Evolutionary conservation across 1,140 invertebrate genomes (phyloP).

Genomic region (Paralvinella palmiformis): DNA sequence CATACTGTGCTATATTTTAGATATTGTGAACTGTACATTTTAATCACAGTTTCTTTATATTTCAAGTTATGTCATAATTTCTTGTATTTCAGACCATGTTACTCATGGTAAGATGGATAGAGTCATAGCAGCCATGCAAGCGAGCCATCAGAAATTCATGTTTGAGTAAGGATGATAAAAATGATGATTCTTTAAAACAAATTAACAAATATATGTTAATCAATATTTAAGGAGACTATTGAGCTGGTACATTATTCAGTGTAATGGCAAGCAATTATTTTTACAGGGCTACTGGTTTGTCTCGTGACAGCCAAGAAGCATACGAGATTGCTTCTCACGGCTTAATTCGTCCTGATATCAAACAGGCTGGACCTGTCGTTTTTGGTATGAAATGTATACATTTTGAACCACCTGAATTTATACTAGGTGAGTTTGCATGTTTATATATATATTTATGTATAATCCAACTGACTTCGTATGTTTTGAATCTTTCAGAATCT

Average conservation of each 20-base stretch:
- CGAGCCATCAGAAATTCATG: slow-evolving; percentile 74
- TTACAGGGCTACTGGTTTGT: slow-evolving; percentile 67
- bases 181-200: no score
- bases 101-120: slow-evolving; percentile 61
- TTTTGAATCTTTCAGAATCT: no score
- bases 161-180: slow-evolving; percentile 78
- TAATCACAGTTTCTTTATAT: background rate
- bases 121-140: slow-evolving; percentile 68
- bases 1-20: background rate
- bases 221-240: no score
- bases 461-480: no score
- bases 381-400: slow-evolving; percentile 81
- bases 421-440: slow-evolving; percentile 59
- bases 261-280: no score
- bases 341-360: slow-evolving; percentile 63
- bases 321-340: slow-evolving; percentile 80
- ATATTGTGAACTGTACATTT: background rate
- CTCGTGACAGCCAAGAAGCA: slow-evolving; percentile 75
- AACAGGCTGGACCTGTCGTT: slow-evolving; percentile 64
- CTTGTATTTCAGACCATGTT: slow-evolving; percentile 54
- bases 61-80: slow-evolving; percentile 12
- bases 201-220: no score
- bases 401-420: slow-evolving; percentile 76
- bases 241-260: no score
- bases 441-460: background rate